Base-by-base conservation (phyloP, 2,797 vertebrate genomes). In the Schizopygopsis malacanthus region DNA sequence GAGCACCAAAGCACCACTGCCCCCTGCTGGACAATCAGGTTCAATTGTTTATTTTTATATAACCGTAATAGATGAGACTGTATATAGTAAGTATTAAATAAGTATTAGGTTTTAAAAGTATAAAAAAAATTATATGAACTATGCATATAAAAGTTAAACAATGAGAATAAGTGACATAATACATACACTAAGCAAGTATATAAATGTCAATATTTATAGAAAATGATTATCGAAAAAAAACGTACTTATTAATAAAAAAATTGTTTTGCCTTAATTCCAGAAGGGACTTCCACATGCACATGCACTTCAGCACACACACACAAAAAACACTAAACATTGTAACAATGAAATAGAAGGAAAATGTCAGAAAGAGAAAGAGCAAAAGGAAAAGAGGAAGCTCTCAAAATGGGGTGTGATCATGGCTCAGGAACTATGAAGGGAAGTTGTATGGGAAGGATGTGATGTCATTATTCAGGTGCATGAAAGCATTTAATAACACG, bases 11-110 rank as follows among this genome's bases (percentile, higher is more conserved):
- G n/a, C 45, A 13, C n/a, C 28, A 70, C 72, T 87, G 86, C 67
- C 82, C 80, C 50, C 82, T 87, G 59, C 70, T 88, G 85, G 87
- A 59, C 63, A 28, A 37, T 67, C 43, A 28, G 13, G 39, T 3
- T 33, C 8, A n/a, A 50, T 10, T 28, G 8, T 63, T 63, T 61
- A 18, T 2, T 50, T 71, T 76, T 70, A 54, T 7, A 18, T 20
- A 3, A 52, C 16, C 3, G 18, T 20, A n/a, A 39, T 22, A 39
- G 4, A 41, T n/a, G 39, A 59, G 15, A 59, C 12, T 9, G 1
- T 13, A 41, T 39, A 37, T 37, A 72, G 56, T 10, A 20, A 76
- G 8, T 22, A 39, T 54, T 12, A 41, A 59, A 54, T 18, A 50
- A 28, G n/a, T 25, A 45, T 72, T 39, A 39, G 37, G 9, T 37